Evolutionary conservation across 2,797 vertebrate species (phyloP).

Genomic region (Acanthurus tractus): DNA sequence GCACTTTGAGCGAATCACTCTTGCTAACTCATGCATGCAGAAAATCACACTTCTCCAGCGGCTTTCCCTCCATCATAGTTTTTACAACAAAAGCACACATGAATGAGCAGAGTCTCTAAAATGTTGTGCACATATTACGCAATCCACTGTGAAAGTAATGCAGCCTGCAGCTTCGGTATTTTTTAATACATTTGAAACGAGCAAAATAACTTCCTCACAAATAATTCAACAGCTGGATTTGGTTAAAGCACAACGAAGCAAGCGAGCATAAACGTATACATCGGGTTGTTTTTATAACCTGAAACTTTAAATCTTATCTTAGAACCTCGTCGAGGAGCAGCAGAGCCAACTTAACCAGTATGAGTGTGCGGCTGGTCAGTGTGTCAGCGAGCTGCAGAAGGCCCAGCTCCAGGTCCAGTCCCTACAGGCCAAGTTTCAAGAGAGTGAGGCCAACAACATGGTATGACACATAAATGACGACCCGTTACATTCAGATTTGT

Average conservation of each 20-base stretch:
- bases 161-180: constrained; percentile 13
- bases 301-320: neutral
- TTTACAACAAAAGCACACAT: constrained; percentile 41
- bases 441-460: constrained; percentile 91
- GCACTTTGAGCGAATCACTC: constrained; percentile 22
- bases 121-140: constrained; percentile 26
- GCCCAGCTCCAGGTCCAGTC: constrained; percentile 89
- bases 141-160: constrained; percentile 19
- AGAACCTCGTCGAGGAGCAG: constrained; percentile 88
- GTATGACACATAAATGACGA: constrained; percentile 74
- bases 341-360: constrained; percentile 86
- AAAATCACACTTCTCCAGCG: constrained; percentile 25
- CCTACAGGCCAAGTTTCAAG: constrained; percentile 90
- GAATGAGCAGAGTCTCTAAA: constrained; percentile 40
- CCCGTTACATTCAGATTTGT: neutral
- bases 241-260: neutral
- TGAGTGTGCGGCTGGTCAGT: constrained; percentile 84
- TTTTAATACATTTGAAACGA: constrained; percentile 35
- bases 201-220: constrained; percentile 1
- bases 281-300: neutral
- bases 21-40: constrained; percentile 46
- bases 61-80: constrained; percentile 7
- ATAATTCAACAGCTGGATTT: constrained; percentile 26
- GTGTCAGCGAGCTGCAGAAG: constrained; percentile 83
- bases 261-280: neutral